Evolutionary conservation across 2,113 vertebrate species (phyloP), one percentile per base, ranked within the genome.

Genomic region (Colinus virginianus): DNA sequence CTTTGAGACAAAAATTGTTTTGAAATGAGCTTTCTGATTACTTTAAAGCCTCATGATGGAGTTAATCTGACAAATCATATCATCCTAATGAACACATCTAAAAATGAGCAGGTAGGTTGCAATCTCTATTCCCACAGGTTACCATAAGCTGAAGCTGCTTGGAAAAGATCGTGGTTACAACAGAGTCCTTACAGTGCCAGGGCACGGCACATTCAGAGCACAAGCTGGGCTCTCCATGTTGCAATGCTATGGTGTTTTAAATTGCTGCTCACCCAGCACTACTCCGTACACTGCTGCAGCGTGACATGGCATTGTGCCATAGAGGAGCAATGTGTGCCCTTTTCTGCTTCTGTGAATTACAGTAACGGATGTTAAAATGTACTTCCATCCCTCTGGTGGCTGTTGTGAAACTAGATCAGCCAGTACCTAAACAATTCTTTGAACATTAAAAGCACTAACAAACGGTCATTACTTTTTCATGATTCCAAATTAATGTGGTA

Each of bases 271-370:
- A 25, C 20, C 28, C 64, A 58, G 23, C 34, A 19, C 18, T 53
- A 0, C 26, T 18, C 25, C 40, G 7, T 30, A 13, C 32, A 3
- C 1, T 7, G 7, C n/a, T 70, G 68, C 49, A 88, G 63, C 3
- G 6, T 0, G 0, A 6, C 43, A 14, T 30, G 25, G 43, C 11
- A 4, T 4, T 38, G n/a, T 46, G 55, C 30, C 1, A 0, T 4
- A 4, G 14, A 25, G 36, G 25, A 58, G 58, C 18, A 77, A 62
- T 66, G 13, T 26, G 36, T 46, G 53, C n/a, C 56, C 8, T 78
- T 53, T 72, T 42, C 53, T 88, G 28, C 36, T 83, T 10, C 58
- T 85, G 11, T 45, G 45, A 78, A 63, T 17, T 81, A 23, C n/a
- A 22, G n/a, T 32, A 64, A 56, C 11, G 66, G 34, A 87, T 43